Conservation (phyloP, 23 tunicate genomes). For the Ciona savignyi region DNA sequence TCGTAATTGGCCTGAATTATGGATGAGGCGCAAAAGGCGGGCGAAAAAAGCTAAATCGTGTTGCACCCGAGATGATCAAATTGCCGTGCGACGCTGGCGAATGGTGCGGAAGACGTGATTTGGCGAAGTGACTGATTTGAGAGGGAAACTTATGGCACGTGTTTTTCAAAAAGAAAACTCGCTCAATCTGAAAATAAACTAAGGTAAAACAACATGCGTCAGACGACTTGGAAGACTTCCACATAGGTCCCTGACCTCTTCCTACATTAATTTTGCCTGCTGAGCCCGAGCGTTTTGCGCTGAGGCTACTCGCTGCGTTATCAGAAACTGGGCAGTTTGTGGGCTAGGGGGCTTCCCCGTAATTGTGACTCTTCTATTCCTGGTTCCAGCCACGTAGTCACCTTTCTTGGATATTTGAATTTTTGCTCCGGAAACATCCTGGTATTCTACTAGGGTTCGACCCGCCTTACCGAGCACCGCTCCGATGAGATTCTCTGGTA, state of each 20-base stretch:
- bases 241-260: not conserved
- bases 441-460: slow-evolving; percentile 74
- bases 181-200: not conserved
- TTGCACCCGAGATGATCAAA: not conserved
- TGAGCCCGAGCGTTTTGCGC: slow-evolving; percentile 76
- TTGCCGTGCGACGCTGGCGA: not conserved
- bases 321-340: slow-evolving; percentile 67
- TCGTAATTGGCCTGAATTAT: not conserved
- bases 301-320: slow-evolving; percentile 52
- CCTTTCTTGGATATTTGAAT: slow-evolving; percentile 93
- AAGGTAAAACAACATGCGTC: not conserved
- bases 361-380: slow-evolving; percentile 77
- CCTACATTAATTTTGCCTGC: slow-evolving; percentile 69
- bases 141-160: not conserved
- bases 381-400: slow-evolving; percentile 79
- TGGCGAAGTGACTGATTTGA: not conserved
- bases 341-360: slow-evolving; percentile 82
- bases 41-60: not conserved
- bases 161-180: not conserved
- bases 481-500: slow-evolving; percentile 79
- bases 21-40: not conserved
- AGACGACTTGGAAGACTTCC: not conserved
- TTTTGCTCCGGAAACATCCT: slow-evolving; percentile 77
- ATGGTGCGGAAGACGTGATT: not conserved
- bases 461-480: slow-evolving; percentile 91